Evolutionary conservation across 2,113 vertebrate species (phyloP).

Genomic region (Nyctibius bracteatus): DNA sequence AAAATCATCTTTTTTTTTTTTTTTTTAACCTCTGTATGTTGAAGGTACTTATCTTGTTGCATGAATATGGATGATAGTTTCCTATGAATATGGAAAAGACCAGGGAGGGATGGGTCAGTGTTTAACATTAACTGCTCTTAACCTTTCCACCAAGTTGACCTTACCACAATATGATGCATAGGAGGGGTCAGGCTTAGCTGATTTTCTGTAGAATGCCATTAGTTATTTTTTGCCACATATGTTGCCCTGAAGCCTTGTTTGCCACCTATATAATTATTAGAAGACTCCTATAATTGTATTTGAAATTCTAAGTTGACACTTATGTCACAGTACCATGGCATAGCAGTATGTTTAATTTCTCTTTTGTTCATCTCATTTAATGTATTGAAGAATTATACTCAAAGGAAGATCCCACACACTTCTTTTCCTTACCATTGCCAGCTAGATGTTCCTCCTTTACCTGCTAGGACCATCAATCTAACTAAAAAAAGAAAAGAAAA

Average conservation of each 20-base stretch:
- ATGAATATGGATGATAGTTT: conserved; percentile 71
- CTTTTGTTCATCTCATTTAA: conserved; percentile 66
- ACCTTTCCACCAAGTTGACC: conserved; percentile 62
- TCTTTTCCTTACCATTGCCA: background rate
- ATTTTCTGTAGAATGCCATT: conserved; percentile 65
- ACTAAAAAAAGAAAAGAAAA: background rate
- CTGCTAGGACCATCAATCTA: background rate
- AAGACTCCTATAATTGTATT: conserved; percentile 77
- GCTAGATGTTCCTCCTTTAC: background rate
- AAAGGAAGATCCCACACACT: conserved; percentile 19
- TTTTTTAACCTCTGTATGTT: conserved; percentile 60
- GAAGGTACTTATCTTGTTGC: conserved; percentile 55
- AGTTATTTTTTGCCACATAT: conserved; percentile 69
- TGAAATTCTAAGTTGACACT: conserved; percentile 73
- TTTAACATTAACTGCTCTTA: conserved; percentile 70
- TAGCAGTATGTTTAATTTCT: conserved; percentile 69
- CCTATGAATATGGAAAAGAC: conserved; percentile 76
- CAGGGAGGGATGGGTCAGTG: conserved; percentile 53
- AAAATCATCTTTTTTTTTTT: conserved; percentile 6
- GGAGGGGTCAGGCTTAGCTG: conserved; percentile 43
- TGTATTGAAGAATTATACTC: conserved; percentile 44
- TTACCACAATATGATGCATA: conserved; percentile 19
- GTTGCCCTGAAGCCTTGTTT: conserved; percentile 69
- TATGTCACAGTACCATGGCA: conserved; percentile 61
- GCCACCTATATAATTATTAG: conserved; percentile 78